These are phyloP conservation scores for Myodes glareolus DNA, from an alignment of 2,113 vertebrate species.

Conservation along the genomic window DNA sequence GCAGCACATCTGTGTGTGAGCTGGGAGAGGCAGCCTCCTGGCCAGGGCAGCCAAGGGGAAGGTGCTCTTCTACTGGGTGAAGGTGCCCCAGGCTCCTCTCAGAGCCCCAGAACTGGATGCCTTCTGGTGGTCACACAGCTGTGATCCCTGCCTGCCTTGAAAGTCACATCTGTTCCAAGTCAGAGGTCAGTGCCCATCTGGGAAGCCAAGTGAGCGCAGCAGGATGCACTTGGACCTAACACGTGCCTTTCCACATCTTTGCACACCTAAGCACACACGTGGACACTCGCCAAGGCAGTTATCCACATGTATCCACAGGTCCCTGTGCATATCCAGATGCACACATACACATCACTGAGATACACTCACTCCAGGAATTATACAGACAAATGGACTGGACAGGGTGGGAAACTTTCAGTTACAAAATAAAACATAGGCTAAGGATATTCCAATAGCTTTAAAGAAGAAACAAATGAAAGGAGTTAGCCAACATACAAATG, in stretches of 20 bases:
- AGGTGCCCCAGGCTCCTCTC: constrained; percentile 86
- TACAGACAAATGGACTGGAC: background rate
- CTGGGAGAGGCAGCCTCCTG: constrained; percentile 81
- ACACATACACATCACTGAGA: background rate
- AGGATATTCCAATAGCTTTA: constrained; percentile 71
- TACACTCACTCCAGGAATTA: background rate
- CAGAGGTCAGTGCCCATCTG: constrained; percentile 81
- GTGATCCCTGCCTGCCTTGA: constrained; percentile 72
- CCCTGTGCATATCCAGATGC: background rate
- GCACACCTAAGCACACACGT: background rate
- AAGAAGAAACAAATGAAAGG: constrained; percentile 45
- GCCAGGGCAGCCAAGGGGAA: constrained; percentile 84
- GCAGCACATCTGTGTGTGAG: constrained; percentile 73
- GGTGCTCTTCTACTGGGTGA: constrained; percentile 87
- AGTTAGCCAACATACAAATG: constrained; percentile 49
- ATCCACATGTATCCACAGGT: background rate
- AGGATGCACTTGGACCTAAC: background rate
- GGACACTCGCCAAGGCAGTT: background rate
- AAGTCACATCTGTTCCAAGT: constrained; percentile 86
- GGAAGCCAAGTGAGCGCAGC: constrained; percentile 56
- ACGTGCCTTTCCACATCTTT: background rate
- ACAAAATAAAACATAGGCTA: constrained; percentile 76
- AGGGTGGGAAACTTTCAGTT: constrained; percentile 59
- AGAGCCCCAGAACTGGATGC: constrained; percentile 75
- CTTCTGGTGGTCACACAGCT: constrained; percentile 84